A percentile compares a stretch with the other conserved stretches of the same genome.
Evolutionary conservation across 2,888 invertebrate species (phyloP).

Genomic region (Clusia tigrina): DNA sequence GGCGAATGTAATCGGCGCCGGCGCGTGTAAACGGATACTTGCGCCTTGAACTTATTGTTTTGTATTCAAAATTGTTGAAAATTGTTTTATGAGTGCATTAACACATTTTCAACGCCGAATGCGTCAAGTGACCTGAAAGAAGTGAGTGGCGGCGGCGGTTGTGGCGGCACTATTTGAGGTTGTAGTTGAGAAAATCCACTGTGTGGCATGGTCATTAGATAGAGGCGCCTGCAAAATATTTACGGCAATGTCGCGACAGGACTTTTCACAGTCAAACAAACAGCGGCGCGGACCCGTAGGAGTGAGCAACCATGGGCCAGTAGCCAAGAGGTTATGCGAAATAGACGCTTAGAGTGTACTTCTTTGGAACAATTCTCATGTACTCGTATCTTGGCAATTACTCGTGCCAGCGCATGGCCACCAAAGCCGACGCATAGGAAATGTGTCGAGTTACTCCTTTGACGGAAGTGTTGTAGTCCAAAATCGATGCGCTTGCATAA

Average conservation of each 20-base stretch:
- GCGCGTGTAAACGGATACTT: slow-evolving; percentile 19
- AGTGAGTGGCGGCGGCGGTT: slow-evolving; percentile 14
- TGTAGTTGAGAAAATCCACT: slow-evolving; percentile 25
- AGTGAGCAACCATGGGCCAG: neutral
- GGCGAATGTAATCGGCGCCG: neutral
- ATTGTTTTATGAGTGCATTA: slow-evolving; percentile 31
- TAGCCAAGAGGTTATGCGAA: neutral
- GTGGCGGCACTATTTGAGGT: neutral
- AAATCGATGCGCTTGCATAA: too few species aligned
- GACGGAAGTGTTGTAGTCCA: too few species aligned
- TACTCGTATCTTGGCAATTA: too few species aligned
- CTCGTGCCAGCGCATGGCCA: too few species aligned
- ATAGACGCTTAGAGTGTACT: too few species aligned
- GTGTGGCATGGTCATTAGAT: slow-evolving; percentile 57
- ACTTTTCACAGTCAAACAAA: slow-evolving; percentile 59
- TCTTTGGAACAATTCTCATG: too few species aligned
- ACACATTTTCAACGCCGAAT: slow-evolving; percentile 37
- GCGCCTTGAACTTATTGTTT: slow-evolving; percentile 37
- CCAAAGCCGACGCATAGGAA: too few species aligned
- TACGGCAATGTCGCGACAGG: slow-evolving; percentile 59
- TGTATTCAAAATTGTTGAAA: slow-evolving; percentile 31
- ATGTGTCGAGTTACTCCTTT: too few species aligned
- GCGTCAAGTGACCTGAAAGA: slow-evolving; percentile 29
- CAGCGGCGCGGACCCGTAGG: slow-evolving; percentile 8
- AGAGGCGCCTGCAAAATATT: slow-evolving; percentile 60